Conservation (phyloP, 2,888 invertebrate genomes). For the Dicycla oo region DNA sequence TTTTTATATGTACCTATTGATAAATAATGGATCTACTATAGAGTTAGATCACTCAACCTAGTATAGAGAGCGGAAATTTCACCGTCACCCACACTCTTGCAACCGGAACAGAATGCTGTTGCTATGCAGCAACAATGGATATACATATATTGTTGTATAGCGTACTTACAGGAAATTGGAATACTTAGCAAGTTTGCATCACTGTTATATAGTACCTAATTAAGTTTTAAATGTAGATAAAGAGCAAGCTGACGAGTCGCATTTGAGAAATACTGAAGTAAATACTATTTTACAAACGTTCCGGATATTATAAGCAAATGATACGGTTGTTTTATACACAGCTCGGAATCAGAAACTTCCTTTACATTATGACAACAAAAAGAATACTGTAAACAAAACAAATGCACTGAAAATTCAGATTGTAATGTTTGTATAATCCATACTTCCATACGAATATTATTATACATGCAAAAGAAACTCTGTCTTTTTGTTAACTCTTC, state of each 20-base stretch:
- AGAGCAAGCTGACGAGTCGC: not conserved
- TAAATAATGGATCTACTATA: not conserved
- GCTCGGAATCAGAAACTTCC: not conserved
- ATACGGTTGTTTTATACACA: not conserved
- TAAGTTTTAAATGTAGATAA: not conserved
- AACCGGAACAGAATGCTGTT: constrained; percentile 1
- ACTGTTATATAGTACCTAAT: not conserved
- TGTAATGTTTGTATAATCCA: not conserved
- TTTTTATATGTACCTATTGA: not conserved
- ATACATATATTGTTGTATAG: not conserved
- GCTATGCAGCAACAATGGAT: not conserved
- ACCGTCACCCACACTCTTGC: not conserved
- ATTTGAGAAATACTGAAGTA: not conserved
- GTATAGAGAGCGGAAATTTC: not conserved
- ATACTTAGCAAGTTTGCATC: not conserved
- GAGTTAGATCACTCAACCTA: not conserved
- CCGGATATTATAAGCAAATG: not conserved
- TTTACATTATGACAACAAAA: constrained; percentile 1
- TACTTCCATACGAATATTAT: not conserved
- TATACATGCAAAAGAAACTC: not conserved
- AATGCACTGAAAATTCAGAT: not conserved
- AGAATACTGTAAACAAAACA: not conserved
- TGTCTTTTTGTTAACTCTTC: not conserved
- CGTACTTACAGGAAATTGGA: constrained; percentile 11
- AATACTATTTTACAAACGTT: not conserved